phyloP scores from a whole-genome alignment of 53 echinoderm and acorn worm genomes.

The Holothuria leucospilota region DNA sequence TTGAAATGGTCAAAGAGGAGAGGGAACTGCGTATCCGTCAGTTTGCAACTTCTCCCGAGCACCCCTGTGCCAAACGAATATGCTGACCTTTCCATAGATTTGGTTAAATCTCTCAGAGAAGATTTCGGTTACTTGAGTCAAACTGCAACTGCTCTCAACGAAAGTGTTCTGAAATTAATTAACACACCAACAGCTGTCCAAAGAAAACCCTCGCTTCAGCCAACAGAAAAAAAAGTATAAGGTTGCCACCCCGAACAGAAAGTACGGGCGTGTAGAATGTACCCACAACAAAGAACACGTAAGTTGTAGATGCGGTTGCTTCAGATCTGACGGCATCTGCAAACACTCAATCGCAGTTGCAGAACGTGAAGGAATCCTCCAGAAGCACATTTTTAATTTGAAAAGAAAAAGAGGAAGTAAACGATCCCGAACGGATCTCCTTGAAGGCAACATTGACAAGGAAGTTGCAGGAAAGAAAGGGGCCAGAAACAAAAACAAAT shows the following conservation, averaged over 20 bases:
- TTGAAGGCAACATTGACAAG: constrained; percentile 9
- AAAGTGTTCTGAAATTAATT: background rate
- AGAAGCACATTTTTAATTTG: background rate
- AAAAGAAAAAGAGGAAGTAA: background rate
- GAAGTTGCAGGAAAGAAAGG: constrained; percentile 21
- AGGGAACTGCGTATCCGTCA: background rate
- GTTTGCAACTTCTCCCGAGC: background rate
- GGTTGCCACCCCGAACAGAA: background rate
- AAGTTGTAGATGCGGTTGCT: background rate
- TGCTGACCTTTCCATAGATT: background rate
- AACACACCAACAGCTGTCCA: constrained; percentile 14
- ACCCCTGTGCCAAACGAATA: background rate
- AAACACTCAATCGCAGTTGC: constrained; percentile 4
- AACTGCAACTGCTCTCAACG: background rate
- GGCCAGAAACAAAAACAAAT: constrained; percentile 8
- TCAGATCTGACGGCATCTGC: background rate
- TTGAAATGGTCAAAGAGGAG: background rate
- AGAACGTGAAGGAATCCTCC: background rate
- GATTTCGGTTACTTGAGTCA: background rate
- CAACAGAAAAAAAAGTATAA: background rate
- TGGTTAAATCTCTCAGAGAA: background rate
- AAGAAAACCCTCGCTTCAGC: background rate
- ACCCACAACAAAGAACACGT: background rate
- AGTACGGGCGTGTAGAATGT: background rate
- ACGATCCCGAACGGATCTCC: background rate